Percentiles rank a stretch among this genome's conserved stretches.
phyloP scores from a whole-genome alignment of 2,888 invertebrate genomes.

The Chymomyza procnemis region DNA sequence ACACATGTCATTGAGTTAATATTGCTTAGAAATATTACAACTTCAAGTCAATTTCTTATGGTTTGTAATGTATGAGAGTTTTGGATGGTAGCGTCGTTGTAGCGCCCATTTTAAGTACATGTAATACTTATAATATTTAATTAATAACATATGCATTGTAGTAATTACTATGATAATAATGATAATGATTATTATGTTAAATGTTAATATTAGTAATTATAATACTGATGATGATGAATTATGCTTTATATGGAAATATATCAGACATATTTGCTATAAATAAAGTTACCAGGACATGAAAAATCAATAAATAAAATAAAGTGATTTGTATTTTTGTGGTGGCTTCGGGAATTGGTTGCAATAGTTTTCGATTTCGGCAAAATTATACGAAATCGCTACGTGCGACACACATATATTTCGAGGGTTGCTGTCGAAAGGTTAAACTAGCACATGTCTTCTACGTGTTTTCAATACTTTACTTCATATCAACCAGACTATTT shows the following conservation, averaged over 20 bases:
- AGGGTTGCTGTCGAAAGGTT: too few relatives aligned
- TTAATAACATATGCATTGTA: neutral
- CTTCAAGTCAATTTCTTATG: too few relatives aligned
- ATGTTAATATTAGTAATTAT: constrained; percentile 24
- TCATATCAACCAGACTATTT: too few relatives aligned
- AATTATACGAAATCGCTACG: too few relatives aligned
- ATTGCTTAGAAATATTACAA: too few relatives aligned
- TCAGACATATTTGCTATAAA: constrained; percentile 21
- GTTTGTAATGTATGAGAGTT: too few relatives aligned
- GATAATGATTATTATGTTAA: neutral
- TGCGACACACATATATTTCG: too few relatives aligned
- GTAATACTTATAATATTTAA: constrained; percentile 14
- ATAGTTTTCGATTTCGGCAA: too few relatives aligned
- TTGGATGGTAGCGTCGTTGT: neutral
- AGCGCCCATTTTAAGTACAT: neutral
- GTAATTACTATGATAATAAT: too few relatives aligned
- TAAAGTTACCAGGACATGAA: constrained; percentile 4
- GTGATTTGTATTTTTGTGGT: neutral
- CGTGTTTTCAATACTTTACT: too few relatives aligned
- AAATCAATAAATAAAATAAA: constrained; percentile 15
- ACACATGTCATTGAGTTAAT: too few relatives aligned
- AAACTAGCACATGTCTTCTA: too few relatives aligned
- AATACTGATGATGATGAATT: constrained; percentile 37
- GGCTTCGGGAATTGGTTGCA: neutral
- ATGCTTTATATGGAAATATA: constrained; percentile 24